Conservation (phyloP, 2,888 invertebrate species). For the Drosophila leonis region DNA sequence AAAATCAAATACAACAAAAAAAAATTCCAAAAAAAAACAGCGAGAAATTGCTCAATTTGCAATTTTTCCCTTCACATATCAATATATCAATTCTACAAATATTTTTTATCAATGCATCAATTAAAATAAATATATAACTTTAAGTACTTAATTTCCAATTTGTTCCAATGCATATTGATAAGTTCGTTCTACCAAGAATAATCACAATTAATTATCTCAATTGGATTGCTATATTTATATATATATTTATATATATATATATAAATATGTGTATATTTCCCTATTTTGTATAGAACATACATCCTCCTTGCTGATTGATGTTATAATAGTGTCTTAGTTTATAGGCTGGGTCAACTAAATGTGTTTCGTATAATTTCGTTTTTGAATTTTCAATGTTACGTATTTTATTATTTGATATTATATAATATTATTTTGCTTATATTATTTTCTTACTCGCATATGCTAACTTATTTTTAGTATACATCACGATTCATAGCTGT, state of each 20-base stretch:
- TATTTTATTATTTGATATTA: constrained; percentile 35
- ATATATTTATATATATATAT: constrained; percentile 5
- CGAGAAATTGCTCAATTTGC: constrained; percentile 45
- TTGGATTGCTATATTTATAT: constrained; percentile 12
- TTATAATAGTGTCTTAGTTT: constrained; percentile 31
- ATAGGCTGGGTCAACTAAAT: constrained; percentile 35
- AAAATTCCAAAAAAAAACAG: constrained; percentile 37
- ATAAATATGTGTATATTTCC: not conserved
- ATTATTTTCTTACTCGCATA: constrained; percentile 29
- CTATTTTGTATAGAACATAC: constrained; percentile 43
- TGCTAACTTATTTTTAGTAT: constrained; percentile 23
- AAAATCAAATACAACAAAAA: constrained; percentile 45
- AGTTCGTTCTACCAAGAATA: constrained; percentile 33
- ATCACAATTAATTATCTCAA: constrained; percentile 37
- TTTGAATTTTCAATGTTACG: constrained; percentile 35
- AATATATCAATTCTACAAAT: constrained; percentile 50
- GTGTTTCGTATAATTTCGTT: constrained; percentile 16
- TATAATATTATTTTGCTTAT: constrained; percentile 30
- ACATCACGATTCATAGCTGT: constrained; percentile 1
- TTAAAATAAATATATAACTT: constrained; percentile 38
- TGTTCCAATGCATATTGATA: constrained; percentile 51
- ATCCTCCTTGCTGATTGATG: constrained; percentile 31
- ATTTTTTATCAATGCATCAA: constrained; percentile 52
- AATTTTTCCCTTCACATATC: constrained; percentile 60
- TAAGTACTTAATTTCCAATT: constrained; percentile 56